phyloP scores from a whole-genome alignment of 2,797 vertebrate genomes.

The Micrastur ruficollis region DNA sequence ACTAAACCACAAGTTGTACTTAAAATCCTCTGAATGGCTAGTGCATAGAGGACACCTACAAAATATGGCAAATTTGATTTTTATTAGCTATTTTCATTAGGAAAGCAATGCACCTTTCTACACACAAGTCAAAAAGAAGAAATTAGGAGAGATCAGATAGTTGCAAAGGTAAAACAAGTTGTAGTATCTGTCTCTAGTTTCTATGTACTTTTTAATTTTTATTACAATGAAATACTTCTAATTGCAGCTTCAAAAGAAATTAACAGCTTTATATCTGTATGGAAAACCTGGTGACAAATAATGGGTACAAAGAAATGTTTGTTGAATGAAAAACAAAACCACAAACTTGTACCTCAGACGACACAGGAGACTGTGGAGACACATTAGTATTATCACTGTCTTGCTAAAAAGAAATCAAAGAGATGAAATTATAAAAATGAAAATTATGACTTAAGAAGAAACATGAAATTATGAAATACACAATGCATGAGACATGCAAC shows the following conservation, averaged over 20 bases:
- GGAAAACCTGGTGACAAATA: neutral
- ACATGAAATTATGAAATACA: conserved; percentile 25
- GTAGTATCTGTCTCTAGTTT: neutral
- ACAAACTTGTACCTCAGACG: conserved; percentile 80
- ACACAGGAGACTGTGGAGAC: conserved; percentile 82
- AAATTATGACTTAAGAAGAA: conserved; percentile 55
- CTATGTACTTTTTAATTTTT: neutral
- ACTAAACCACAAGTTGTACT: neutral
- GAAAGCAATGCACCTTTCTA: neutral
- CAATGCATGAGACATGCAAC: neutral
- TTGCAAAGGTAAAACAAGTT: neutral
- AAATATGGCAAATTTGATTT: neutral
- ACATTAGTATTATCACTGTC: conserved; percentile 83
- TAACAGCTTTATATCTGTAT: neutral
- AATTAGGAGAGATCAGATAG: neutral
- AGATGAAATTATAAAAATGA: conserved; percentile 71
- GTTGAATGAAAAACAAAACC: conserved; percentile 18
- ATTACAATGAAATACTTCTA: neutral
- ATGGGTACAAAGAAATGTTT: neutral
- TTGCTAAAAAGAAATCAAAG: conserved; percentile 80
- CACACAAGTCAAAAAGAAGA: neutral
- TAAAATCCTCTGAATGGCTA: neutral
- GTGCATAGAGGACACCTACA: neutral
- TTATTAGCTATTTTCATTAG: neutral
- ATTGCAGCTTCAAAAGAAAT: neutral